Base-by-base conservation (phyloP, 64 coral and sea anemone genomes). In the Pachyseris speciosa region DNA sequence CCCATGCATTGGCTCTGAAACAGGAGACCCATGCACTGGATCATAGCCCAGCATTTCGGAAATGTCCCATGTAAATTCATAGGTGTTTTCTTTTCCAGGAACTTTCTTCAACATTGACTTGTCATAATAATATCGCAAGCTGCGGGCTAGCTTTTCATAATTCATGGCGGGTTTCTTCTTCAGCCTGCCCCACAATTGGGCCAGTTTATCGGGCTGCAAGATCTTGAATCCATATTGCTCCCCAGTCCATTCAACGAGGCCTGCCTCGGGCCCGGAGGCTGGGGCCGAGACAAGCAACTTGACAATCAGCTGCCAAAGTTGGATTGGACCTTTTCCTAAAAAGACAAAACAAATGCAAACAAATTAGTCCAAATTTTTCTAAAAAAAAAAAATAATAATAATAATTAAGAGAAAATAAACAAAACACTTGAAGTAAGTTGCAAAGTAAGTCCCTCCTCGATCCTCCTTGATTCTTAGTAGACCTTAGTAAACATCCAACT, bases 91-190 rank as follows among this genome's bases (percentile, higher is more conserved):
- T 60, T 63, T 34, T 2, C 77, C 77, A 81, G 28, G 51, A 5
- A 81, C 77, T 26, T 81, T 81, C 19, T 58, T 52, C 53, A 81
- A 61, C 31, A 81, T 61, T 12, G 77, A 63, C 53, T 81, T 81
- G 34, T 52, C 53, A 11, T 81, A 81, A 26, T 81, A 81, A 33
- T 81, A 81, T 25, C 77, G 51, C 20, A 81, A 16, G 55, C 77
- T 24, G 12, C 77, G 77, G 15, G 77, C 34, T 26, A 81, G 77
- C 34, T 81, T 81, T 17, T 37, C 52, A 55, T 61, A 81, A 37
- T 41, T 81, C 77, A 81, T 81, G 53, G 51, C 24, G 0, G 77
- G 51, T n/a, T 81, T 81, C n/a, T 81, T 60, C 34, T 81, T 81
- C 1, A 40, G 31, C 22, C n/a, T 10, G 9, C 77, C 77, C 77